Evolutionary conservation across 35 echinoderm and acorn worm species (phyloP).

Genomic region (Chiridota heheva): DNA sequence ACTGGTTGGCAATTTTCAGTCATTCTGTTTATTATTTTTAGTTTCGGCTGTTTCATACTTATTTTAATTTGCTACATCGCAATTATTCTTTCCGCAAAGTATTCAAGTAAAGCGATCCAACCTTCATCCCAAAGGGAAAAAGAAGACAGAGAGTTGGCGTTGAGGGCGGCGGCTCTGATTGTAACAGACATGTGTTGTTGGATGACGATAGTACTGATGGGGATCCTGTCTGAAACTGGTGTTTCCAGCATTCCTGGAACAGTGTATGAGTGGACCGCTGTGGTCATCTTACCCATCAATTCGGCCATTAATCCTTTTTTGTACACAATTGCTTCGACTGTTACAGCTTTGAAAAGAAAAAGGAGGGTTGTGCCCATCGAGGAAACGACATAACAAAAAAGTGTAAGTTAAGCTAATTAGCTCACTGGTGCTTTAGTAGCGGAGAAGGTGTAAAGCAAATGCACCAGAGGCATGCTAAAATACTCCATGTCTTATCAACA

Average conservation of each 20-base stretch:
- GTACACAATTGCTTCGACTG: too few species aligned
- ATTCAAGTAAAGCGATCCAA: not conserved
- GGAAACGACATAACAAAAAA: too few species aligned
- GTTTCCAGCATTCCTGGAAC: conserved; percentile 29
- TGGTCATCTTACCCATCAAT: conserved; percentile 74
- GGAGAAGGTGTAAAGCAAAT: too few species aligned
- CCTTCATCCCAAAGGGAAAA: not conserved
- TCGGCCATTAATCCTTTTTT: conserved; percentile 67
- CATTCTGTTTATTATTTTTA: conserved; percentile 25
- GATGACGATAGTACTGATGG: conserved; percentile 68
- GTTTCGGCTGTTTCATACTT: conserved; percentile 21
- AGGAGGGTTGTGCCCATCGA: too few species aligned
- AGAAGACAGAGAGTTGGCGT: conserved; percentile 36
- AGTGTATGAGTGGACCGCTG: conserved; percentile 75
- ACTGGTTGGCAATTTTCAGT: conserved; percentile 38
- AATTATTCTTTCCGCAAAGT: conserved; percentile 33
- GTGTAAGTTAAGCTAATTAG: too few species aligned
- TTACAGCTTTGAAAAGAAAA: too few species aligned
- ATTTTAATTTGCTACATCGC: conserved; percentile 24
- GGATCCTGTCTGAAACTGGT: conserved; percentile 42
- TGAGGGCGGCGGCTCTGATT: conserved; percentile 43
- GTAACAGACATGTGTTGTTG: conserved; percentile 65
- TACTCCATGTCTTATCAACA: too few species aligned
- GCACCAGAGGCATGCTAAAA: too few species aligned
- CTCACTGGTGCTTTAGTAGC: too few species aligned